Evolutionary conservation across 2,113 vertebrate species (phyloP).

Genomic region (Leptocoma aspasia): DNA sequence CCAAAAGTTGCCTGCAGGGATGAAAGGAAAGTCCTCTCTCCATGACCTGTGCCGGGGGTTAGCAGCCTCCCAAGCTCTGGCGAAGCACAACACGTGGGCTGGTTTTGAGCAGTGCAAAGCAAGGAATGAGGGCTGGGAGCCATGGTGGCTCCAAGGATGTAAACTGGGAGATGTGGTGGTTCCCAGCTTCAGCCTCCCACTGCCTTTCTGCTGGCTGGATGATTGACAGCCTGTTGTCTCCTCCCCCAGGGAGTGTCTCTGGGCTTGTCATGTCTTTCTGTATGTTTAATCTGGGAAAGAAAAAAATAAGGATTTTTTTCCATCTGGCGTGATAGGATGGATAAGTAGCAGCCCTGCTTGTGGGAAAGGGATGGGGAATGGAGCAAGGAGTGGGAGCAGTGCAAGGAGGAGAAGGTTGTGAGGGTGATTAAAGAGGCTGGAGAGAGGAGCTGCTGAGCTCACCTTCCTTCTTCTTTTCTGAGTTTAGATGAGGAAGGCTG

Average conservation of each 20-base stretch:
- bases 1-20: not conserved
- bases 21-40: conserved; percentile 38
- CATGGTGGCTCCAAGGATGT: not conserved
- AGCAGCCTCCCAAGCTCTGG: not conserved
- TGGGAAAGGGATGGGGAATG: not conserved
- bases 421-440: not conserved
- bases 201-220: not conserved
- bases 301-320: not conserved
- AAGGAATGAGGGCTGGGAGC: not conserved
- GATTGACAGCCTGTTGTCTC: not conserved
- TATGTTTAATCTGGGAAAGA: not conserved
- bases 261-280: not conserved
- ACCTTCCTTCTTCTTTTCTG: not conserved
- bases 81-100: not conserved
- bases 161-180: not conserved
- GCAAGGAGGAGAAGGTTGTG: not conserved
- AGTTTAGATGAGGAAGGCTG: not conserved
- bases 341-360: not conserved
- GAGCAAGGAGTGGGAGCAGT: not conserved
- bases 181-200: not conserved
- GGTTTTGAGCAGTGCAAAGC: not conserved
- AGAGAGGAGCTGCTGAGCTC: not conserved
- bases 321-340: not conserved
- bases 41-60: not conserved
- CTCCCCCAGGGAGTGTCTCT: not conserved